Evolutionary conservation across 1,140 invertebrate species (phyloP).

Genomic region (Drosophila varians): DNA sequence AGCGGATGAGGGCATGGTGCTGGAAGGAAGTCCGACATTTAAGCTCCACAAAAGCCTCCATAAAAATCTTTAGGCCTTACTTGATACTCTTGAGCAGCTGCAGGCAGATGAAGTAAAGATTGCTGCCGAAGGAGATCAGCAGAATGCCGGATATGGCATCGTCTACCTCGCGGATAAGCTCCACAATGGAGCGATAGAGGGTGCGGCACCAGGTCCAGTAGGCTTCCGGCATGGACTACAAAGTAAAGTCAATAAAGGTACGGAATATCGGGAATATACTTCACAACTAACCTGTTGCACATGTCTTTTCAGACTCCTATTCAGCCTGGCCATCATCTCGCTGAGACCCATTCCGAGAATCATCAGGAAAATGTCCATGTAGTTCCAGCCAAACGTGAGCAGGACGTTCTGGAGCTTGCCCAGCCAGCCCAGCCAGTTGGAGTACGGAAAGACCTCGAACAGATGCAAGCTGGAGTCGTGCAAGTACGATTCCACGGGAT

Average conservation of each 20-base stretch:
- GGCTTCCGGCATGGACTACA: constrained; percentile 52
- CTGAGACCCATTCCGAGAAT: constrained; percentile 69
- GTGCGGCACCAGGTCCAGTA: constrained; percentile 62
- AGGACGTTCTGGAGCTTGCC: constrained; percentile 67
- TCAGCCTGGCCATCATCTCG: constrained; percentile 48
- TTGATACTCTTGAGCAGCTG: constrained; percentile 78
- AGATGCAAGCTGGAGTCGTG: constrained; percentile 42
- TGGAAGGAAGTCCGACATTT: constrained; percentile 9
- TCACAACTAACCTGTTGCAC: constrained; percentile 19
- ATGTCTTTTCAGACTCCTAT: constrained; percentile 18
- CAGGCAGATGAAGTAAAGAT: constrained; percentile 80
- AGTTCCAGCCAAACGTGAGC: constrained; percentile 78
- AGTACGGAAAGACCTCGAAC: constrained; percentile 65
- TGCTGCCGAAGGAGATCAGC: constrained; percentile 73
- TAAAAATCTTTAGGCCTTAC: no score
- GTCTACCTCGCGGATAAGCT: constrained; percentile 67
- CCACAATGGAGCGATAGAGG: constrained; percentile 66
- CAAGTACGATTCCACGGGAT: constrained; percentile 72
- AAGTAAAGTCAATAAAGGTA: not conserved
- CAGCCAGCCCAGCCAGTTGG: constrained; percentile 64
- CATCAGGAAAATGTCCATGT: constrained; percentile 76
- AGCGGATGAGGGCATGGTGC: constrained; percentile 69
- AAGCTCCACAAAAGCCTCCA: not conserved
- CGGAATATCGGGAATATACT: not conserved
- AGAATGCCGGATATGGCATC: constrained; percentile 69